Conservation (phyloP, 53 echinoderm and acorn worm species). For the Echinarachnius parma region DNA sequence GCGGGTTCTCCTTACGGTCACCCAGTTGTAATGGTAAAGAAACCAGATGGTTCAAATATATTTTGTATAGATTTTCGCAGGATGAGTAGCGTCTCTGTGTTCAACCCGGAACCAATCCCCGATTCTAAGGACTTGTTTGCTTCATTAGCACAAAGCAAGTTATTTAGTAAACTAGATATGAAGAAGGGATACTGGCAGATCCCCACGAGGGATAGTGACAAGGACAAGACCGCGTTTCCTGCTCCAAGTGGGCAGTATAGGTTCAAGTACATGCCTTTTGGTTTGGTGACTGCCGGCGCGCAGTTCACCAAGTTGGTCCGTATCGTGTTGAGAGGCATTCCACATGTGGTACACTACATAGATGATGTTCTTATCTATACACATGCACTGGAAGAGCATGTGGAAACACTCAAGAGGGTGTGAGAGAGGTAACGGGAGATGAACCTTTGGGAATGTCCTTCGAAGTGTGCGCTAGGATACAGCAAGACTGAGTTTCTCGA, state of each 20-base stretch:
- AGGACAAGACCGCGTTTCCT: constrained; percentile 56
- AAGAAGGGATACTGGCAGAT: constrained; percentile 62
- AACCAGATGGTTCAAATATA: constrained; percentile 20
- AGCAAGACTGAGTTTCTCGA: constrained; percentile 58
- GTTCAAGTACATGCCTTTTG: constrained; percentile 73
- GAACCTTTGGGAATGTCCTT: constrained; percentile 47
- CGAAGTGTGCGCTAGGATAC: constrained; percentile 53
- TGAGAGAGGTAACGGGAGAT: constrained; percentile 34
- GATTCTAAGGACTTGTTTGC: constrained; percentile 11
- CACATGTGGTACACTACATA: constrained; percentile 57
- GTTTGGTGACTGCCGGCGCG: constrained; percentile 62
- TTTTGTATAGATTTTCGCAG: constrained; percentile 26
- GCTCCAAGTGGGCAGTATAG: constrained; percentile 53
- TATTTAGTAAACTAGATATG: constrained; percentile 24
- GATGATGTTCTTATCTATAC: constrained; percentile 66
- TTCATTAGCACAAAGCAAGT: not conserved
- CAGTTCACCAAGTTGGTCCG: constrained; percentile 62
- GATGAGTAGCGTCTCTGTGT: not conserved
- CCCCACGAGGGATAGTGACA: constrained; percentile 45
- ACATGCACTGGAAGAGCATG: constrained; percentile 55
- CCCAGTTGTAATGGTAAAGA: constrained; percentile 28
- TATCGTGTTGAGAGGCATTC: constrained; percentile 44
- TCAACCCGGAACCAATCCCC: constrained; percentile 29
- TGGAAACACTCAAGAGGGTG: constrained; percentile 35
- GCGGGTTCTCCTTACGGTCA: constrained; percentile 24